phyloP scores from a whole-genome alignment of 2,113 vertebrate genomes.

The Rhineura floridana region DNA sequence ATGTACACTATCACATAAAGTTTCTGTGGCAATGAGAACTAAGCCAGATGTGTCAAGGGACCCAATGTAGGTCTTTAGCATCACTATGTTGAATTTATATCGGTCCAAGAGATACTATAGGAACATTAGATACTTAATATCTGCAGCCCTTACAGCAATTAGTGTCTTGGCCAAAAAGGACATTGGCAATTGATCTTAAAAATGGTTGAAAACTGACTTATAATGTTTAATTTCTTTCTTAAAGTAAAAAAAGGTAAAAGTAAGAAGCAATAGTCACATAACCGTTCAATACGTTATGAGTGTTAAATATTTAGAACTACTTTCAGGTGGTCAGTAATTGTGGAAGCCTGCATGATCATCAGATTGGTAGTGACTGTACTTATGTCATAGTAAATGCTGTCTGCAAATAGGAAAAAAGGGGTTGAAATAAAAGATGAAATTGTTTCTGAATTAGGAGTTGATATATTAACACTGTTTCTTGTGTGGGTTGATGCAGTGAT shows the following conservation, averaged over 20 bases:
- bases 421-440: constrained; percentile 7
- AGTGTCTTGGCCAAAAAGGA: neutral
- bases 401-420: constrained; percentile 62
- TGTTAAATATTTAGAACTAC: constrained; percentile 25
- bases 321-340: neutral
- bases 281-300: constrained; percentile 13
- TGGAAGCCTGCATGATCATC: constrained; percentile 47
- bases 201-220: neutral
- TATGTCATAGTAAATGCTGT: constrained; percentile 65
- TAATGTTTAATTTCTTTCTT: neutral
- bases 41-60: neutral
- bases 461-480: neutral
- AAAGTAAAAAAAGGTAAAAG: neutral
- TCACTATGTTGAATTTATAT: neutral
- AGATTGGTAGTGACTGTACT: constrained; percentile 38
- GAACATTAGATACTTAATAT: neutral
- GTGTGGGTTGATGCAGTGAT: neutral
- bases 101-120: neutral
- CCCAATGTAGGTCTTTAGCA: neutral
- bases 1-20: neutral
- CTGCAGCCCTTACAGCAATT: neutral
- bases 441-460: constrained; percentile 31
- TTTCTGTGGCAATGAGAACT: neutral
- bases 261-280: neutral
- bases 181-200: neutral